A percentile compares a stretch with the other conserved stretches of the same genome.
Evolutionary conservation across 2,797 vertebrate species (phyloP).

Genomic region (Notoglanidium macrostoma): DNA sequence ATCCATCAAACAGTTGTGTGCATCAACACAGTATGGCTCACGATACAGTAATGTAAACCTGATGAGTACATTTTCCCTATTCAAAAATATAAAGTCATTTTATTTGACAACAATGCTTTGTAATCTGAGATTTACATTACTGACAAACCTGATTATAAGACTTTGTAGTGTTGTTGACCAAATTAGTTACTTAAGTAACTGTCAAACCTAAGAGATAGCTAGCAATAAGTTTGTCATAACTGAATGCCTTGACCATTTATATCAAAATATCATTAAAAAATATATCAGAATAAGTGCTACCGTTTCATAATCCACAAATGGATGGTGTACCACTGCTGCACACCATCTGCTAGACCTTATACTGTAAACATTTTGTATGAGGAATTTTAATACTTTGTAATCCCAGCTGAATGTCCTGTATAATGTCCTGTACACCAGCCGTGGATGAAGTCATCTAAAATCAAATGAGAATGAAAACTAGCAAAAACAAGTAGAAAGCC

Average conservation of each 20-base stretch:
- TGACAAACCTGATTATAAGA: neutral
- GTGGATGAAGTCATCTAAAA: neutral
- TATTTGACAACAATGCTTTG: neutral
- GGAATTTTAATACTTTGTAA: neutral
- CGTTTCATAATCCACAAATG: neutral
- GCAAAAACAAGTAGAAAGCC: neutral
- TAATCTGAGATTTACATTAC: neutral
- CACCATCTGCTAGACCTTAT: neutral
- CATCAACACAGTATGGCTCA: neutral
- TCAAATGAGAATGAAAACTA: neutral
- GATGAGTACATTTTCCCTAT: neutral
- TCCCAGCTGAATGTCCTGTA: neutral
- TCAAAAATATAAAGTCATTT: neutral
- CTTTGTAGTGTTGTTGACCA: neutral
- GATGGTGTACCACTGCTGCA: neutral
- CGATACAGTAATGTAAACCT: neutral
- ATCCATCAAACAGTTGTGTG: neutral
- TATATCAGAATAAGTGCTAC: neutral
- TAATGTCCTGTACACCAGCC: neutral
- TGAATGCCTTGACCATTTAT: neutral
- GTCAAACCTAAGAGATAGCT: neutral
- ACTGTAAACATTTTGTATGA: constrained; percentile 19
- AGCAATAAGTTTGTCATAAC: neutral
- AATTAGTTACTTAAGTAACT: neutral
- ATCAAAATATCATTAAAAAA: neutral